Evolutionary conservation across 2,797 vertebrate species (phyloP).

Genomic region (Orestias chungarensis): DNA sequence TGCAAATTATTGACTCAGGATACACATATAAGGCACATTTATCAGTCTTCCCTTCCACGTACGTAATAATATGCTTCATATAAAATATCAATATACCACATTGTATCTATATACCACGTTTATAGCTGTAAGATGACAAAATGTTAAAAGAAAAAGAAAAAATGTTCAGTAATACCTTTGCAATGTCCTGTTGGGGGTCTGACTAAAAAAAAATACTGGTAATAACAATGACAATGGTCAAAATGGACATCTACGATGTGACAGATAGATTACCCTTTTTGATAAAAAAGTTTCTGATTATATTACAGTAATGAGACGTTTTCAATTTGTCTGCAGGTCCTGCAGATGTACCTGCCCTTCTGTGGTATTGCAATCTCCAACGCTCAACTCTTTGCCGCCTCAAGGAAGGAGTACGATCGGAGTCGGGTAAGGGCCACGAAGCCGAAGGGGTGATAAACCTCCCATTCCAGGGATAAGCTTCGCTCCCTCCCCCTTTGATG

Average conservation of each 20-base stretch:
- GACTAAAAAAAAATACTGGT: background rate
- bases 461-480: conserved; percentile 53
- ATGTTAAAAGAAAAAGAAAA: too few species aligned
- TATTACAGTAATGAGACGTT: background rate
- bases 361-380: conserved; percentile 99
- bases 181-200: background rate
- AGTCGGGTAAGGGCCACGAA: conserved; percentile 89
- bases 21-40: background rate
- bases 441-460: conserved; percentile 25
- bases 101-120: too few species aligned
- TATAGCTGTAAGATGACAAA: background rate
- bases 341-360: conserved; percentile 99
- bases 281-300: background rate
- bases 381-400: conserved; percentile 96
- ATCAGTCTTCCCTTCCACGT: background rate
- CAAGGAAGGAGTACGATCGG: conserved; percentile 97
- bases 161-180: background rate
- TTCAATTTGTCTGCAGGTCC: conserved; percentile 83
- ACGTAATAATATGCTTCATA: background rate
- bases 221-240: background rate
- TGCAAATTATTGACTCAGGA: background rate
- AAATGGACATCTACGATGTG: background rate
- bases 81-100: background rate
- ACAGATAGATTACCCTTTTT: background rate
- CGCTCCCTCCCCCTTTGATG: conserved; percentile 51